Percentiles rank a stretch among this genome's conserved stretches.
Conservation (phyloP, 2,797 vertebrate genomes). For the Acanthiza pusilla region DNA sequence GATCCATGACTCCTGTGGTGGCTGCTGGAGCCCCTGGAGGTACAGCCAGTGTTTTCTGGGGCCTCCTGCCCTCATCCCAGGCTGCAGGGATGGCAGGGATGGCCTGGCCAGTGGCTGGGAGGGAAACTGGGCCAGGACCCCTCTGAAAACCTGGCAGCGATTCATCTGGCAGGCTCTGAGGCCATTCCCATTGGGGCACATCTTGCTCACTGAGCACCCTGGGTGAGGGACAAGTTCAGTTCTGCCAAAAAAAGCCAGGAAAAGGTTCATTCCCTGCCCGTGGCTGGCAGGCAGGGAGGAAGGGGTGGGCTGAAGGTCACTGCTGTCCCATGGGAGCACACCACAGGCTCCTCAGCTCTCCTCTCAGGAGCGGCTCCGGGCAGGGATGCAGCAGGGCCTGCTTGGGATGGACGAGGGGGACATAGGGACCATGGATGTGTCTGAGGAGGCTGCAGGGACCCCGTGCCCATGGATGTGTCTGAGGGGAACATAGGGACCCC, state of each 20-base stretch:
- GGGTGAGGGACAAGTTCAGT: background rate
- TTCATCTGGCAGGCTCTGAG: background rate
- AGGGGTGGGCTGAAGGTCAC: background rate
- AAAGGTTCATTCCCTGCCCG: background rate
- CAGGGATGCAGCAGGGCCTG: background rate
- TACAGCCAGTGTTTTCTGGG: background rate
- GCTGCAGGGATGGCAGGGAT: background rate
- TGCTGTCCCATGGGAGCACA: background rate
- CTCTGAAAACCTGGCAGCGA: background rate
- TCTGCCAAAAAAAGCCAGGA: background rate
- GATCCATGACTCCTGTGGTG: rapidly evolving
- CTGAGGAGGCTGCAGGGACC: background rate
- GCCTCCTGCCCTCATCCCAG: background rate
- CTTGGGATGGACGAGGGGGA: too few relatives aligned
- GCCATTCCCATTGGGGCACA: background rate
- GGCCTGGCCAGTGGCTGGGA: background rate
- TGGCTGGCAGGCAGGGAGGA: background rate
- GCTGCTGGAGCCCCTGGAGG: background rate
- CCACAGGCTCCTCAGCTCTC: background rate
- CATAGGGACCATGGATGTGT: background rate
- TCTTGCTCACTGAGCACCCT: background rate
- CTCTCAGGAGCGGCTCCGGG: background rate
- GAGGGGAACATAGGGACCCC: background rate
- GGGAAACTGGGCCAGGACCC: background rate
- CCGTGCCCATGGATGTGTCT: background rate